phyloP scores from a whole-genome alignment of 2,113 vertebrate genomes.

The Gobiocypris rarus region DNA sequence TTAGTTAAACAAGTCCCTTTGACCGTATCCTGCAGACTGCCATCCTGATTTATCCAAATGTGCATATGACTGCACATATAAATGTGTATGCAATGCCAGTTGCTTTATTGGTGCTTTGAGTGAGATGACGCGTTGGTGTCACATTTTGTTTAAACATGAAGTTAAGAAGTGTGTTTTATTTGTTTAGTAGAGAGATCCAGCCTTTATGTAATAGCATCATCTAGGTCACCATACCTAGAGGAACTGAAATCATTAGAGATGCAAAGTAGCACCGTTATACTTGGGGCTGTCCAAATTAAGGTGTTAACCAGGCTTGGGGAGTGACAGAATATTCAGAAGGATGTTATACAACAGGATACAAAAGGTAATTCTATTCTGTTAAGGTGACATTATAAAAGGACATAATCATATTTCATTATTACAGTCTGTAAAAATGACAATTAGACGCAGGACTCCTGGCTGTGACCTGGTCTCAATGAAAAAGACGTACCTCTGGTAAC shows the following conservation, averaged over 20 bases:
- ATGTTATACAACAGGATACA: background rate
- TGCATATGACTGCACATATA: background rate
- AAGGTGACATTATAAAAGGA: too few relatives aligned
- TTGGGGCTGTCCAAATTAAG: background rate
- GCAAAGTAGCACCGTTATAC: constrained; percentile 15
- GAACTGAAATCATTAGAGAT: constrained; percentile 27
- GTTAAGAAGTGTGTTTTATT: background rate
- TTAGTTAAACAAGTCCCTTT: constrained; percentile 26
- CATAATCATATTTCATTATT: too few relatives aligned
- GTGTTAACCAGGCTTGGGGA: constrained; percentile 8
- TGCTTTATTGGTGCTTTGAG: constrained; percentile 9
- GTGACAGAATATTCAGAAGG: background rate
- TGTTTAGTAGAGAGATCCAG: background rate
- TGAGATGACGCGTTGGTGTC: background rate
- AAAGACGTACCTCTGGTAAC: too few relatives aligned
- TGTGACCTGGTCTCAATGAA: too few relatives aligned
- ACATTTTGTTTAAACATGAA: background rate
- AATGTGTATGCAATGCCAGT: background rate
- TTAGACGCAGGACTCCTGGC: too few relatives aligned
- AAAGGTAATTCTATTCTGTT: background rate
- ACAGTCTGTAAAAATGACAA: too few relatives aligned
- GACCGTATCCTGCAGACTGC: background rate
- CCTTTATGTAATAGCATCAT: constrained; percentile 25
- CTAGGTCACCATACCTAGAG: constrained; percentile 37
- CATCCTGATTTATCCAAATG: constrained; percentile 7